A percentile compares a stretch with the other conserved stretches of the same genome.
Conservation (phyloP, 2,888 invertebrate species). For the Deladenus siricidicola region DNA sequence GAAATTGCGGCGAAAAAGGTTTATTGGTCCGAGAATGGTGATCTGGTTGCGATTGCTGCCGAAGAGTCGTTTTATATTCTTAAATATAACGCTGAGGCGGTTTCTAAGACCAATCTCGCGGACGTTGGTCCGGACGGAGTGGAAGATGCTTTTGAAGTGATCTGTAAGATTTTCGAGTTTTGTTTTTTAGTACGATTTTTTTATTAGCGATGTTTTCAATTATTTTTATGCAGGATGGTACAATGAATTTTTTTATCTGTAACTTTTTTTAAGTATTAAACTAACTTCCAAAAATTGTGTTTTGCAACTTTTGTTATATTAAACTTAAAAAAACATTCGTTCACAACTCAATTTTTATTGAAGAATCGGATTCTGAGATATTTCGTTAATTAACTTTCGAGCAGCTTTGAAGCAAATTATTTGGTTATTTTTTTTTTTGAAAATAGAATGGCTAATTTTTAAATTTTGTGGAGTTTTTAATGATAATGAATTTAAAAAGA, state of each 20-base stretch:
- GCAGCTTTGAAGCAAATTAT: no score
- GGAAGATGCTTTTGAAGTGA: conserved; percentile 80
- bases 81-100: conserved; percentile 73
- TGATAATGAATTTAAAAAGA: no score
- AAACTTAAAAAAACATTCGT: no score
- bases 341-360: not conserved
- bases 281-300: no score
- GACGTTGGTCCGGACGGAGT: conserved; percentile 80
- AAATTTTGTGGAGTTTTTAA: no score
- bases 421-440: no score
- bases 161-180: conserved; percentile 26
- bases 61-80: conserved; percentile 91
- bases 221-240: no score
- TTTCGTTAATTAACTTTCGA: not conserved
- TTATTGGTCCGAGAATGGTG: conserved; percentile 93
- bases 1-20: conserved; percentile 82
- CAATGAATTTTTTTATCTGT: not conserved
- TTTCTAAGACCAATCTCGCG: conserved; percentile 68
- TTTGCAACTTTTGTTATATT: no score
- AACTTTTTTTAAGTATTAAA: no score
- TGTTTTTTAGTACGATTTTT: no score
- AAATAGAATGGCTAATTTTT: no score
- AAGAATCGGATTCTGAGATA: not conserved
- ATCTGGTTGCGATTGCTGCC: conserved; percentile 79
- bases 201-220: no score